These are phyloP conservation scores for Papilio helenus DNA, from an alignment of 1,140 invertebrate genomes.

Conservation along the genomic window DNA sequence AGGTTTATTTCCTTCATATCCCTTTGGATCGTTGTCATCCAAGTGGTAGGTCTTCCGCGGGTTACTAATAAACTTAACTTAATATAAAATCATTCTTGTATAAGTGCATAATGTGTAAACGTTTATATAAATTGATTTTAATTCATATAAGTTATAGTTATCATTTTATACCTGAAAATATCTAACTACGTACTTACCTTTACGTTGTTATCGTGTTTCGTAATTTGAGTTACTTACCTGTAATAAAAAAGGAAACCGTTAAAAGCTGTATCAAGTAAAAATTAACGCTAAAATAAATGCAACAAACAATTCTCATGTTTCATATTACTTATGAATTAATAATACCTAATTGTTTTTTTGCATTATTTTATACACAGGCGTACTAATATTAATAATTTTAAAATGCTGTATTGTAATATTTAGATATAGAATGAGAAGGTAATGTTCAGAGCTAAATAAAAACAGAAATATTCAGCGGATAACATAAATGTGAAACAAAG, in stretches of 20 bases:
- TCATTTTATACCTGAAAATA: not conserved
- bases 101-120: too few species aligned
- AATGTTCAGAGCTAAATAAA: constrained; percentile 10
- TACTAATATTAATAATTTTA: not conserved
- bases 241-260: not conserved
- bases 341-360: too few species aligned
- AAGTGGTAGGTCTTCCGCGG: too few species aligned
- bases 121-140: too few species aligned
- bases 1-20: too few species aligned
- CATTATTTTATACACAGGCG: too few species aligned
- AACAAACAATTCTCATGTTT: not conserved
- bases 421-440: constrained; percentile 9
- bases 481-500: constrained; percentile 34
- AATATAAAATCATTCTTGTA: too few species aligned
- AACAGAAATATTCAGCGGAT: constrained; percentile 22
- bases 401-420: constrained; percentile 15
- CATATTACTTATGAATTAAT: too few species aligned
- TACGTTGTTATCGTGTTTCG: not conserved
- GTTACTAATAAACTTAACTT: too few species aligned
- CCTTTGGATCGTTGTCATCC: too few species aligned
- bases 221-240: not conserved
- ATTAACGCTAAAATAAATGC: not conserved
- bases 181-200: constrained; percentile 7
- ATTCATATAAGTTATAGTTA: not conserved
- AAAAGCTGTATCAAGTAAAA: not conserved